These are phyloP conservation scores for Amblyopsis hoosieri DNA, from an alignment of 2,797 vertebrate genomes.

Conservation along the genomic window DNA sequence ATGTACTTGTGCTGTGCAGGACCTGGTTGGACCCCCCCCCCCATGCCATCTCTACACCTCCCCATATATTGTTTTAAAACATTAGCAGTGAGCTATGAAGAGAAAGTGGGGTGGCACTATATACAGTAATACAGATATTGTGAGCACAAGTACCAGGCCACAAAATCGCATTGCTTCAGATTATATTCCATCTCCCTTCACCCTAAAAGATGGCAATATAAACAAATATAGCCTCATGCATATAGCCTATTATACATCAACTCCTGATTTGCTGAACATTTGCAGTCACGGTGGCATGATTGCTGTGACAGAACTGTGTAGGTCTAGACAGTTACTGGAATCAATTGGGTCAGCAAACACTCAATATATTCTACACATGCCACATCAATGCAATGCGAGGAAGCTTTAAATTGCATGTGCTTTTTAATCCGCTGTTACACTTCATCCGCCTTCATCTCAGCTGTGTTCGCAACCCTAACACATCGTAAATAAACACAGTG, in stretches of 20 bases:
- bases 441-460: constrained; percentile 56
- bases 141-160: too few relatives aligned
- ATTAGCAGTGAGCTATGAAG: too few relatives aligned
- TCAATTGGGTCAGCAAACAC: constrained; percentile 49
- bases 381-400: constrained; percentile 47
- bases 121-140: too few relatives aligned
- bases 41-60: too few relatives aligned
- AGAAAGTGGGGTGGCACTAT: too few relatives aligned
- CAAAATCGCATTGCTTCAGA: background rate
- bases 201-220: background rate
- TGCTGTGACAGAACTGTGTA: constrained; percentile 24
- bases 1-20: too few relatives aligned
- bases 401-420: constrained; percentile 27
- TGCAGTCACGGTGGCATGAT: background rate
- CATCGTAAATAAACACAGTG: constrained; percentile 67
- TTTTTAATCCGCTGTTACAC: constrained; percentile 46
- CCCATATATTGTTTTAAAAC: too few relatives aligned
- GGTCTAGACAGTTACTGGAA: constrained; percentile 36
- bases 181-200: background rate
- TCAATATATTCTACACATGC: constrained; percentile 1
- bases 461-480: constrained; percentile 53
- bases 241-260: constrained; percentile 4
- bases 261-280: constrained; percentile 4
- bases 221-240: constrained; percentile 7
- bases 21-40: too few relatives aligned